Evolutionary conservation across 2,113 vertebrate genomes (phyloP).

Genomic region (Lepidothrix coronata): DNA sequence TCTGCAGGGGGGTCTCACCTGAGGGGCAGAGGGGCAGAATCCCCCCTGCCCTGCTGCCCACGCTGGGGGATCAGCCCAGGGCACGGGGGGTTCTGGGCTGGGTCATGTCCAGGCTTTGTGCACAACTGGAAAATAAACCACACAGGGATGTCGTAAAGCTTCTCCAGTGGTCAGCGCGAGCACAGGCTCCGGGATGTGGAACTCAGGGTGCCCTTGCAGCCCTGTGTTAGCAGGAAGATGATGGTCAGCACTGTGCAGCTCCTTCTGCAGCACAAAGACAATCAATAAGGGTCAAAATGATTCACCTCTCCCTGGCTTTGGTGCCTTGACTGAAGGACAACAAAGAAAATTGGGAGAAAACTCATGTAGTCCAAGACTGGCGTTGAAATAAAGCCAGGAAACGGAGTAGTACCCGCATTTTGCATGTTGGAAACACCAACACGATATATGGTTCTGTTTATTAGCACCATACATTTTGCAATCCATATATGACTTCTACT

Average conservation of each 20-base stretch:
- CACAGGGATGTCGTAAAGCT: rapidly evolving
- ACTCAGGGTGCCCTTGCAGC: rapidly evolving
- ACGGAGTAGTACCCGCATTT: neutral
- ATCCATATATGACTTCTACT: neutral
- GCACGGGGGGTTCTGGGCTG: rapidly evolving
- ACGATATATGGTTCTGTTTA: neutral
- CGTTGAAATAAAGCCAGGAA: neutral
- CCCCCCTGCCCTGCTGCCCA: neutral
- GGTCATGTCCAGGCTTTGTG: neutral
- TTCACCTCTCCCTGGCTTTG: rapidly evolving
- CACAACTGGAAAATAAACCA: neutral
- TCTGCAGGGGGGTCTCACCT: neutral
- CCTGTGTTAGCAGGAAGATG: rapidly evolving
- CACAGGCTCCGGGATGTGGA: neutral
- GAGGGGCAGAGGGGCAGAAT: neutral
- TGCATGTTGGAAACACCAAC: rapidly evolving
- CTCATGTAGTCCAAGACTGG: neutral
- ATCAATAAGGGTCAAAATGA: neutral
- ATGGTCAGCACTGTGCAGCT: rapidly evolving
- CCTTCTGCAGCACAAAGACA: neutral
- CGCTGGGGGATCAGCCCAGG: neutral
- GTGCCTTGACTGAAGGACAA: rapidly evolving
- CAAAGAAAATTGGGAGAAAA: neutral
- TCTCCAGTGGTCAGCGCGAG: neutral
- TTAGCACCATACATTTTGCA: neutral